Evolutionary conservation across 2,888 invertebrate genomes (phyloP), one percentile per base, ranked within the genome.

Genomic region (Drosophila nr. perissopoda): DNA sequence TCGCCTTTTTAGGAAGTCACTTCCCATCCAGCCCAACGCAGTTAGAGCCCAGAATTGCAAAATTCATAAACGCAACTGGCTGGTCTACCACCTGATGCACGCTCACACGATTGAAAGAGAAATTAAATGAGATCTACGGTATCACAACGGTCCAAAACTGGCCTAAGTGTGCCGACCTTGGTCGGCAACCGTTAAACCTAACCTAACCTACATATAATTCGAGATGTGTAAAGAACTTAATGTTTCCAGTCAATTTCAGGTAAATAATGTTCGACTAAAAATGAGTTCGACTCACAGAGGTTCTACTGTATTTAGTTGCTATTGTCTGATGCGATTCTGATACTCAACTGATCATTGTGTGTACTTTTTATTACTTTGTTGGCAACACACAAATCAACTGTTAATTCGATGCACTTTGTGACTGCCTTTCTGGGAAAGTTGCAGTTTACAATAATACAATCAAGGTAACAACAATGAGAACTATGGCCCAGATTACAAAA

Each of bases 401-500:
- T 29, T 29, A 56, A 56, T 34, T 66, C 33, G 63, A 16, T 21
- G 33, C 52, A 63, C 34, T 64, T 29, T 46, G 25, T 38, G 16
- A 51, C n/a, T 10, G 13, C 11, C 51, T 16, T 46, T 56, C 7
- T 56, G 25, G 13, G 25, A n/a, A 27, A 40, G 33, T 27, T 52
- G 52, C 36, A 56, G 29, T 66, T 64, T 46, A 33, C 60, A 63
- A 52, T 59, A 77, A 77, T 25, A 8, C 13, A 38, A n/a, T 46
- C 4, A 46, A 25, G 25, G 16, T 46, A 25, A 46, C 46, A 16
- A 8, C 25, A 46, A 2, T 25, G 25, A 46, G 46, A 73, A 70
- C 67, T 54, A 40, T 71, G 67, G 64, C 77, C 74, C 70, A 77
- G 70, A 66, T 75, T 56, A 27, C 51, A 40, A 38, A 42, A 18